Evolutionary conservation across 2,888 invertebrate genomes (phyloP).

Genomic region (Lasioglossum morio): DNA sequence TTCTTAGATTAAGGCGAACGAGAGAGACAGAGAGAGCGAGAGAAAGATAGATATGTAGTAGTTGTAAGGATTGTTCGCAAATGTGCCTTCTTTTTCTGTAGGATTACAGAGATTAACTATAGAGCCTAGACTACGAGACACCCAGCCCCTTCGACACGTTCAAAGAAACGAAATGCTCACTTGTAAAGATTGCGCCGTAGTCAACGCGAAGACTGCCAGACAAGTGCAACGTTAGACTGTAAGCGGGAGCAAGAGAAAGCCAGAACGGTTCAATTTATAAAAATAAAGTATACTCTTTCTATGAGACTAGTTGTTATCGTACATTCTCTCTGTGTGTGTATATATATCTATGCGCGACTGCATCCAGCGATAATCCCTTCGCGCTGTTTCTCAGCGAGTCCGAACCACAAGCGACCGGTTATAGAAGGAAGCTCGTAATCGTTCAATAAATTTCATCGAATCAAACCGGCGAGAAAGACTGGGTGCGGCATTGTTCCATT

Average conservation of each 20-base stretch:
- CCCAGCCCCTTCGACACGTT: slow-evolving; percentile 12
- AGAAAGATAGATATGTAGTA: slow-evolving; percentile 51
- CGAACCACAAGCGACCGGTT: slow-evolving; percentile 17
- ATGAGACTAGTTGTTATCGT: not conserved
- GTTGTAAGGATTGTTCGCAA: slow-evolving; percentile 69
- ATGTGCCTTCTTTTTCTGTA: slow-evolving; percentile 76
- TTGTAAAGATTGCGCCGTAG: slow-evolving; percentile 61
- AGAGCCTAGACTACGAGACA: slow-evolving; percentile 32
- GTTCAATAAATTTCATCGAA: slow-evolving; percentile 47
- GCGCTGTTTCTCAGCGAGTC: slow-evolving; percentile 36
- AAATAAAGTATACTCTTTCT: slow-evolving; percentile 65
- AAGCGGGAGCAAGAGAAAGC: slow-evolving; percentile 45
- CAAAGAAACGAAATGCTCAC: slow-evolving; percentile 63
- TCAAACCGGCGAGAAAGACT: slow-evolving; percentile 18
- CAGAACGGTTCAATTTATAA: slow-evolving; percentile 37
- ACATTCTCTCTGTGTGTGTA: not conserved
- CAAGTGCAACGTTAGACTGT: slow-evolving; percentile 59
- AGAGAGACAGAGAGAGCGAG: slow-evolving; percentile 4
- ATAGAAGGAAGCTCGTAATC: slow-evolving; percentile 42
- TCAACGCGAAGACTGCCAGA: slow-evolving; percentile 78
- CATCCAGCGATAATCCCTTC: not conserved
- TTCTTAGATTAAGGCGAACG: slow-evolving; percentile 52
- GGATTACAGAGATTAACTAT: slow-evolving; percentile 51
- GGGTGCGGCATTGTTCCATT: slow-evolving; percentile 17
- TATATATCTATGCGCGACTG: not conserved